Evolutionary conservation across 1,140 invertebrate species (phyloP), one percentile per base, ranked within the genome.

Genomic region (Drosophila hydei): DNA sequence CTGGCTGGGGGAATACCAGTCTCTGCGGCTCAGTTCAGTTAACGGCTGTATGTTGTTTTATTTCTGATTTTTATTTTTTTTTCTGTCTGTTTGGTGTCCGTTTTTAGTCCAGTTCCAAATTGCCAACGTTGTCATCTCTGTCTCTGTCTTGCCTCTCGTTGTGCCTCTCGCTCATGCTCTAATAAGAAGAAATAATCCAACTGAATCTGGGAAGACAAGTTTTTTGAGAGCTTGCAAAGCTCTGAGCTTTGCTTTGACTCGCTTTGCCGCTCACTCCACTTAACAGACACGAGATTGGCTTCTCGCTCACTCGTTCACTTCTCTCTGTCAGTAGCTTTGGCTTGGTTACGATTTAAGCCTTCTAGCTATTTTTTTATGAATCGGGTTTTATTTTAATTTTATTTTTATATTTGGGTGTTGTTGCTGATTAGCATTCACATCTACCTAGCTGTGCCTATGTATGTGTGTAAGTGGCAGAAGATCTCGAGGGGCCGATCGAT

Each of bases 181-280:
- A 85, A 75, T 77, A 77, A 85, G 81, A 87, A 68, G 40, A 69
- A 87, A 79, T 81, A 87, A 80, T 75, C 74, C 60, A 75, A 88
- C 74, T 87, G 83, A 87, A 87, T 87, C 81, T 87, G 81, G 81
- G 77, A 87, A 88, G 83, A 87, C 81, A 87, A 87, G 81, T 87
- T 87, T 87, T 87, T 42, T 58, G 14, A 30, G 62, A 38, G 67
- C 59, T 62, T 62, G 25, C 27, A 56, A 50, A 71, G 68, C 68
- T 71, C 69, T 45, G 77, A 71, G 65, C 73, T 65, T 55, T 64
- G 50, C 30, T 55, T 51, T 40, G 23, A 19, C 52, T 16, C 33
- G 19, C 40, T 12, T 21, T 45, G 30, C 70, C 62, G 45, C 67
- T 81, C 61, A 43, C 48, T 51, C 48, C 42, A 61, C 54, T 58